Conservation (phyloP, 2,797 vertebrate genomes). For the Natrix natrix region DNA sequence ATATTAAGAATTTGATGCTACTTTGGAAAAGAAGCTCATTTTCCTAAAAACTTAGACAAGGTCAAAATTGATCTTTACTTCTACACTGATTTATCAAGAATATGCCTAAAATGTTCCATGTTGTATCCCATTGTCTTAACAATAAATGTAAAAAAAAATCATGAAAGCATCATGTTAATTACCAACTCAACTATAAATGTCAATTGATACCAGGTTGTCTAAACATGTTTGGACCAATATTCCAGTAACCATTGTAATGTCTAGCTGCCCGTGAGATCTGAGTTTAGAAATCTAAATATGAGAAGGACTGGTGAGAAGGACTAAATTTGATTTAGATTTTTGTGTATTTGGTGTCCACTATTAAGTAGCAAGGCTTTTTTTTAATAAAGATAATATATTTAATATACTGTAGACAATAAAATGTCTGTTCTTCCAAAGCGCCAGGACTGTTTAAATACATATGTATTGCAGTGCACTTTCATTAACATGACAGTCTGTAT, state of each 20-base stretch:
- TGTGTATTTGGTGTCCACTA: background rate
- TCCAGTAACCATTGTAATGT: background rate
- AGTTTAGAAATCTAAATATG: background rate
- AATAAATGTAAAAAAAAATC: background rate
- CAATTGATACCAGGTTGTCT: background rate
- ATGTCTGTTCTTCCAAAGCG: background rate
- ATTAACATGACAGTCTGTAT: background rate
- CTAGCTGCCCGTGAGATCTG: background rate
- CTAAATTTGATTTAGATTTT: background rate
- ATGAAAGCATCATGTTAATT: background rate
- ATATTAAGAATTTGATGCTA: conserved; percentile 14
- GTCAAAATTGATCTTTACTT: background rate
- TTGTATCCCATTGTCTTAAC: background rate
- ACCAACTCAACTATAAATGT: background rate
- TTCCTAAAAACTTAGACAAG: background rate
- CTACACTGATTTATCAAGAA: background rate
- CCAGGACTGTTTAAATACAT: background rate
- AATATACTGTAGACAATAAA: background rate
- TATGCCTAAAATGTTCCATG: background rate
- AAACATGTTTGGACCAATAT: background rate
- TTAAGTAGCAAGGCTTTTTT: background rate
- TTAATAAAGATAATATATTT: background rate
- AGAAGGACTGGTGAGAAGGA: background rate
- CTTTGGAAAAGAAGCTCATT: background rate
- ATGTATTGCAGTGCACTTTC: background rate